Conservation (phyloP, 2,113 vertebrate species). For the Rhipidura dahli region DNA sequence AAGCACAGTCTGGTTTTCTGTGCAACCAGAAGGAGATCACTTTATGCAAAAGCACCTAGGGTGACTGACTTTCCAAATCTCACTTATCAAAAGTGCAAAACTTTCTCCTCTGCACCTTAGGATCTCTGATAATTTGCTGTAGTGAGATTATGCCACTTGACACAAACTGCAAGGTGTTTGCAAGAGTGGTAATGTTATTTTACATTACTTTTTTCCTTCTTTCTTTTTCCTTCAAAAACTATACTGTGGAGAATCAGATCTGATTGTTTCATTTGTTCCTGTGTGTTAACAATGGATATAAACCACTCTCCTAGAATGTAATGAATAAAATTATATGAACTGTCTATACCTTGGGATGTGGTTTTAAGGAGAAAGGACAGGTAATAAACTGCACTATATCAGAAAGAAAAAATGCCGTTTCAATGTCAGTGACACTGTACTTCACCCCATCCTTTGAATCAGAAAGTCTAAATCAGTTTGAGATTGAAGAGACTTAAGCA, state of each 20-base stretch:
- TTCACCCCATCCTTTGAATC: not conserved
- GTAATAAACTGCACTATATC: not conserved
- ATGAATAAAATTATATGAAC: conserved; percentile 15
- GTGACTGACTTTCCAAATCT: conserved; percentile 39
- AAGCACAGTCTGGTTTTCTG: conserved; percentile 6
- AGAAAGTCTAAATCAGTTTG: not conserved
- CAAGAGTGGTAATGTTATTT: conserved; percentile 16
- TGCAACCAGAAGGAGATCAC: conserved; percentile 4
- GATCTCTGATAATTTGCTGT: conserved; percentile 40
- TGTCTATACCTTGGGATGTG: not conserved
- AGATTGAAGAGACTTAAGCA: not conserved
- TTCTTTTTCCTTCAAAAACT: conserved; percentile 11
- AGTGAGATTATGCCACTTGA: conserved; percentile 46
- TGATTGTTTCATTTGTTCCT: conserved; percentile 40
- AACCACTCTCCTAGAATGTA: not conserved
- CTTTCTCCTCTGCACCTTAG: conserved; percentile 44
- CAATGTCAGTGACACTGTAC: not conserved
- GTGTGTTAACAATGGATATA: not conserved
- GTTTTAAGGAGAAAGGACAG: not conserved
- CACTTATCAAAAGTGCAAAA: conserved; percentile 48
- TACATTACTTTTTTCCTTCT: not conserved
- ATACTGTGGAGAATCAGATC: not conserved
- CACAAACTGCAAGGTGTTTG: not conserved
- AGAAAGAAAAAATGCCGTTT: not conserved
- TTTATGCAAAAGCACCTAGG: conserved; percentile 52